Evolutionary conservation across 2,113 vertebrate species (phyloP).

Genomic region (Plecotus auritus): DNA sequence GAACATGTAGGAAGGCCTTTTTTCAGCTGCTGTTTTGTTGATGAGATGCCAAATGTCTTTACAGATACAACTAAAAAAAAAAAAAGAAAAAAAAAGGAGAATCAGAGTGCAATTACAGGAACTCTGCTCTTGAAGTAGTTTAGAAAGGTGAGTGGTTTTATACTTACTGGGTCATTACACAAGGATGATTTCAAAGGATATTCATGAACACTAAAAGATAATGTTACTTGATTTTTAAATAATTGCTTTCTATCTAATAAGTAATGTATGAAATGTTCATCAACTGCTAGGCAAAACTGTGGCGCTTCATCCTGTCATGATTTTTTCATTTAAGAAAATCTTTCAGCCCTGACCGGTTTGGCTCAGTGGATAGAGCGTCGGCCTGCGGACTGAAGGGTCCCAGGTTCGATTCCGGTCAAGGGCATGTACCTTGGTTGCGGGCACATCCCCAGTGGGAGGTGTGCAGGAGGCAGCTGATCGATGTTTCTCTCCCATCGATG

Average conservation of each 20-base stretch:
- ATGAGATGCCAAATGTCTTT: conserved; percentile 85
- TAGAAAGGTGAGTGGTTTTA: conserved; percentile 71
- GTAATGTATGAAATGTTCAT: conserved; percentile 30
- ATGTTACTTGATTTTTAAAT: conserved; percentile 63
- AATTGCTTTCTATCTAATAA: conserved; percentile 60
- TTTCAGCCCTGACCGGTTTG: too few species aligned
- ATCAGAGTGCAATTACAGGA: conserved; percentile 77
- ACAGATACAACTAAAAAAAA: conserved; percentile 63
- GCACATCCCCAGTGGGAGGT: too few species aligned
- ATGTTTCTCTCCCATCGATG: too few species aligned
- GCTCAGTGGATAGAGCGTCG: too few species aligned
- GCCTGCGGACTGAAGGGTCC: too few species aligned
- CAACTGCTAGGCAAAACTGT: conserved; percentile 22
- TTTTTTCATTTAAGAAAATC: not conserved
- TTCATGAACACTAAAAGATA: conserved; percentile 64
- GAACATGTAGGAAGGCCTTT: conserved; percentile 77
- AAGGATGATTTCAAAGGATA: conserved; percentile 67
- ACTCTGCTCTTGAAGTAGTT: conserved; percentile 70
- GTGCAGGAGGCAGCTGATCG: too few species aligned
- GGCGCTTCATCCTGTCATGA: not conserved
- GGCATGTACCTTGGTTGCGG: too few species aligned
- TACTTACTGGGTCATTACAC: conserved; percentile 54
- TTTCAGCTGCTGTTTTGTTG: conserved; percentile 82
- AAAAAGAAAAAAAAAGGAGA: not conserved
- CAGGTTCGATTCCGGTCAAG: too few species aligned